Evolutionary conservation across 2,888 invertebrate genomes (phyloP).

Genomic region (Carabus problematicus): DNA sequence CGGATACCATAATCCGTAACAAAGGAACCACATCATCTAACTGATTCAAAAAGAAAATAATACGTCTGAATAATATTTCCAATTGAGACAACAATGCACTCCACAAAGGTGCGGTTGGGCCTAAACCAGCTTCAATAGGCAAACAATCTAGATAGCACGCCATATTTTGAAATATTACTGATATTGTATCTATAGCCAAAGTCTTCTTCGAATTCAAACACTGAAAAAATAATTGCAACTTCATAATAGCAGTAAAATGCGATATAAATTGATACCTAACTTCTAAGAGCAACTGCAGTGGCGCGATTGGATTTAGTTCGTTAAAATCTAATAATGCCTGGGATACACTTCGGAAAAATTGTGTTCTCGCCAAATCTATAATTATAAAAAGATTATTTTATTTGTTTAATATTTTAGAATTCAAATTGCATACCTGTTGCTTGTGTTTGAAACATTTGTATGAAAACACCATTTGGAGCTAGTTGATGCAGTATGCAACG

Average conservation of each 20-base stretch:
- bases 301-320: conserved; percentile 93
- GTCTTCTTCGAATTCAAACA: conserved; percentile 80
- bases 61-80: conserved; percentile 84
- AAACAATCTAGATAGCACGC: conserved; percentile 93
- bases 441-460: conserved; percentile 92
- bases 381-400: conserved; percentile 38
- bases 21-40: conserved; percentile 75
- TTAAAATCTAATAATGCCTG: conserved; percentile 94
- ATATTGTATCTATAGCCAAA: conserved; percentile 72
- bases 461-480: conserved; percentile 95
- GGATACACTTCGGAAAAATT: conserved; percentile 94
- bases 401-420: not conserved
- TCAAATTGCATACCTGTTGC: conserved; percentile 71
- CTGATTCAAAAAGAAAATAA: conserved; percentile 73
- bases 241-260: not conserved
- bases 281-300: conserved; percentile 89
- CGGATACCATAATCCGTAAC: conserved; percentile 78
- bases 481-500: conserved; percentile 96
- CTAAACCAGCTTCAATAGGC: conserved; percentile 79
- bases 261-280: conserved; percentile 55
- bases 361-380: conserved; percentile 72
- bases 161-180: conserved; percentile 86
- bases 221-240: conserved; percentile 57
- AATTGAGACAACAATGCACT: conserved; percentile 82
- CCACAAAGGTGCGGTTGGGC: conserved; percentile 76